Conservation (phyloP, 2,113 vertebrate species). For the Acanthisitta chloris region DNA sequence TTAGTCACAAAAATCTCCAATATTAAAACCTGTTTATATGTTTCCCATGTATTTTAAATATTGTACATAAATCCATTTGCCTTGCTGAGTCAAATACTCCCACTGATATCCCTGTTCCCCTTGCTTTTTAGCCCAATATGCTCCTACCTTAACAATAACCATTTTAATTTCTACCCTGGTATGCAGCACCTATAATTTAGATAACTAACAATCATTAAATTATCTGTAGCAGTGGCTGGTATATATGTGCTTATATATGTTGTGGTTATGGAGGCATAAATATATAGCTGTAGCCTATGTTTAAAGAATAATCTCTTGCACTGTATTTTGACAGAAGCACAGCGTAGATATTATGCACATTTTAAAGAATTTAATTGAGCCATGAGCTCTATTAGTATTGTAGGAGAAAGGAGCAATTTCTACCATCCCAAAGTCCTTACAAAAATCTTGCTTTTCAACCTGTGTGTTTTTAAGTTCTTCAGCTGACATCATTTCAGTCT, state of each 20-base stretch:
- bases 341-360: background rate
- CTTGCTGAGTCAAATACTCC: background rate
- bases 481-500: constrained; percentile 77
- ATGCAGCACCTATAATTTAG: background rate
- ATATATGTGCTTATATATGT: background rate
- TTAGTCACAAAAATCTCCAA: constrained; percentile 17
- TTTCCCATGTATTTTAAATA: constrained; percentile 20
- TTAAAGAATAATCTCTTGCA: background rate
- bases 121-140: background rate
- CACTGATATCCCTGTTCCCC: background rate
- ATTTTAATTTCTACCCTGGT: constrained; percentile 16
- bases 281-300: background rate
- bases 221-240: background rate
- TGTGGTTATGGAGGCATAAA: background rate
- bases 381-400: background rate
- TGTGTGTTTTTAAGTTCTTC: constrained; percentile 71
- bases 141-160: background rate
- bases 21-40: constrained; percentile 7
- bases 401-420: constrained; percentile 25
- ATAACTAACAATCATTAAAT: background rate
- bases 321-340: background rate
- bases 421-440: constrained; percentile 43
- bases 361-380: background rate
- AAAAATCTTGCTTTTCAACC: constrained; percentile 67
- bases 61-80: constrained; percentile 8